These are phyloP conservation scores for Nesospiza acunhae DNA, from an alignment of 2,113 vertebrate genomes.

Conservation along the genomic window DNA sequence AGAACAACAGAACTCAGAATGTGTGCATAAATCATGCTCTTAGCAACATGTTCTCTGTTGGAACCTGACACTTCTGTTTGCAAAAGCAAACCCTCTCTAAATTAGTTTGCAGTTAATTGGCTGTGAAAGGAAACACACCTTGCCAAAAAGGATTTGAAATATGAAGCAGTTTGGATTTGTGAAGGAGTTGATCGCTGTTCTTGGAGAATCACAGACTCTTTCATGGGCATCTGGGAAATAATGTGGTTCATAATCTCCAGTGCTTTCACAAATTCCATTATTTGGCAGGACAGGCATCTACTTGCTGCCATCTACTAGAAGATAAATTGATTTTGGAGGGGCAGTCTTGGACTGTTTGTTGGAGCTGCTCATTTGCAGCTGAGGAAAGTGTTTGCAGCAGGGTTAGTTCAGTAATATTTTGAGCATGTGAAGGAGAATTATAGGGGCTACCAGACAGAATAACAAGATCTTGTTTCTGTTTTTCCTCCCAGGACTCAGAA, in stretches of 20 bases:
- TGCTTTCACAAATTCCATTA: background rate
- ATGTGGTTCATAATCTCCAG: slow-evolving; percentile 17
- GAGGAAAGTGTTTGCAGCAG: background rate
- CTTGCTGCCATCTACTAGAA: background rate
- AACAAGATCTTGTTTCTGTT: background rate
- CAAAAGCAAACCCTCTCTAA: slow-evolving; percentile 45
- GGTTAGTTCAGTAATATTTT: background rate
- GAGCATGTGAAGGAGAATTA: background rate
- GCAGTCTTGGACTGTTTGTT: background rate
- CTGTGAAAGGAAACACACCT: slow-evolving; percentile 42
- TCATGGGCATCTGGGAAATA: slow-evolving; percentile 23
- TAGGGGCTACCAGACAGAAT: background rate
- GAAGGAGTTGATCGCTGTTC: background rate
- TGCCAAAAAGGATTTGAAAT: slow-evolving; percentile 60
- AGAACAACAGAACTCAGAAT: background rate
- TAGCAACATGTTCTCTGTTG: slow-evolving; percentile 34
- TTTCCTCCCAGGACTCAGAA: background rate
- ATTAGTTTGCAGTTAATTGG: slow-evolving; percentile 62
- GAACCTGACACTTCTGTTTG: slow-evolving; percentile 38
- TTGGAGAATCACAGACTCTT: slow-evolving; percentile 3
- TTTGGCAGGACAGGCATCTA: background rate
- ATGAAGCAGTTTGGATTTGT: slow-evolving; percentile 21
- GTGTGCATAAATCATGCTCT: slow-evolving; percentile 16
- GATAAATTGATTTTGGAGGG: background rate
- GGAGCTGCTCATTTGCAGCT: background rate